Conservation (phyloP, 1,140 invertebrate species). For the Bombus picipes region DNA sequence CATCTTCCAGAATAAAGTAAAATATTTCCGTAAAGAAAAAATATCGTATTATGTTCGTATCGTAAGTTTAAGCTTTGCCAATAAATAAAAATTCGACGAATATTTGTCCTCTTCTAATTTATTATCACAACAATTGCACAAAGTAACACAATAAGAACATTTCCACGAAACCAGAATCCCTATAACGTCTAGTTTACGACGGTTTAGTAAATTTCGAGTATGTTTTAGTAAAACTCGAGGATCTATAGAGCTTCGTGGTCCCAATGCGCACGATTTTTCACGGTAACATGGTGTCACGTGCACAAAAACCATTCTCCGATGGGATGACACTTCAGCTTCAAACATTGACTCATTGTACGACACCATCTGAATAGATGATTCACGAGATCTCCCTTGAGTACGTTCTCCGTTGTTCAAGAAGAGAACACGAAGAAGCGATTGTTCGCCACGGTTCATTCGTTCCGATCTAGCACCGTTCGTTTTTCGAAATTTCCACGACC, state of each 20-base stretch:
- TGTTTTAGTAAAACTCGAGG: slow-evolving; percentile 6
- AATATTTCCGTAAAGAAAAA: no score
- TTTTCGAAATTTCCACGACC: no score
- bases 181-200: slow-evolving; percentile 3
- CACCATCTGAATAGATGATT: slow-evolving; percentile 74
- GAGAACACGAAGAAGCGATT: not conserved
- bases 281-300: slow-evolving; percentile 58
- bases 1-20: no score
- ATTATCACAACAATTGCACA: not conserved
- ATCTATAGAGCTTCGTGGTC: not conserved
- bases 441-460: slow-evolving; percentile 51
- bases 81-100: no score
- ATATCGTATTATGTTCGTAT: no score
- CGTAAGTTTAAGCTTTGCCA: no score
- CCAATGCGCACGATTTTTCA: slow-evolving; percentile 67
- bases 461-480: slow-evolving; percentile 3
- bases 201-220: slow-evolving; percentile 50
- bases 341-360: slow-evolving; percentile 74
- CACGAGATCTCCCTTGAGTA: slow-evolving; percentile 68
- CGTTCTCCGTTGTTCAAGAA: slow-evolving; percentile 23
- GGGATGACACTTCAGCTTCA: slow-evolving; percentile 68
- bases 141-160: not conserved
- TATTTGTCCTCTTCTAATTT: not conserved
- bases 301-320: slow-evolving; percentile 62
- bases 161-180: not conserved